phyloP scores from a whole-genome alignment of 2,797 vertebrate species.

The Eurystomus glaucurus region DNA sequence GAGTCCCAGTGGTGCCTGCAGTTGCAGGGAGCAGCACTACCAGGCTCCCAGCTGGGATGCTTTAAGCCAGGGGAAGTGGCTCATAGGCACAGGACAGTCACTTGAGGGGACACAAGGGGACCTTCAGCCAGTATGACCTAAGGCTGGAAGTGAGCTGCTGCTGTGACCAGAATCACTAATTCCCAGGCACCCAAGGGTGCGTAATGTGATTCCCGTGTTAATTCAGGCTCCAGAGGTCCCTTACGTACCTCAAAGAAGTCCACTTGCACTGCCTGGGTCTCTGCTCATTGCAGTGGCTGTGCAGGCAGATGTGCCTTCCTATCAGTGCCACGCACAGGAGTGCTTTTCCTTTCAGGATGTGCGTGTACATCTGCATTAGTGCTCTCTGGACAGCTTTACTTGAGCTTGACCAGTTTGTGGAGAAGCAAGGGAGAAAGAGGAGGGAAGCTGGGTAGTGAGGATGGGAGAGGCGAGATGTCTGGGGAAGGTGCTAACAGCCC shows the following conservation, averaged over 20 bases:
- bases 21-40: accelerated
- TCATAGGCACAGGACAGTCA: neutral
- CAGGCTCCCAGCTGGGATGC: neutral
- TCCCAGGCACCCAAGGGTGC: neutral
- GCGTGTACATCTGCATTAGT: neutral
- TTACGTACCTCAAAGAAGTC: neutral
- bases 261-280: neutral
- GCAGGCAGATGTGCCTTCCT: neutral
- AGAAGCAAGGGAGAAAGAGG: neutral
- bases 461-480: constrained; percentile 71
- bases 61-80: neutral
- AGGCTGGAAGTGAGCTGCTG: neutral
- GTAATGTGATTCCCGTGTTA: neutral
- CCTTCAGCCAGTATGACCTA: neutral
- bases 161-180: neutral
- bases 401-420: neutral
- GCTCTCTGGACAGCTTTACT: neutral
- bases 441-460: constrained; percentile 31
- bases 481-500: constrained; percentile 85
- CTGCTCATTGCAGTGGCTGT: neutral
- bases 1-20: neutral
- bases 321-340: neutral
- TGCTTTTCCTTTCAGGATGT: neutral
- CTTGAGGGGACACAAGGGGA: neutral
- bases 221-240: constrained; percentile 37